Conservation (phyloP, 1,140 invertebrate genomes). For the Drosophila dunni region DNA sequence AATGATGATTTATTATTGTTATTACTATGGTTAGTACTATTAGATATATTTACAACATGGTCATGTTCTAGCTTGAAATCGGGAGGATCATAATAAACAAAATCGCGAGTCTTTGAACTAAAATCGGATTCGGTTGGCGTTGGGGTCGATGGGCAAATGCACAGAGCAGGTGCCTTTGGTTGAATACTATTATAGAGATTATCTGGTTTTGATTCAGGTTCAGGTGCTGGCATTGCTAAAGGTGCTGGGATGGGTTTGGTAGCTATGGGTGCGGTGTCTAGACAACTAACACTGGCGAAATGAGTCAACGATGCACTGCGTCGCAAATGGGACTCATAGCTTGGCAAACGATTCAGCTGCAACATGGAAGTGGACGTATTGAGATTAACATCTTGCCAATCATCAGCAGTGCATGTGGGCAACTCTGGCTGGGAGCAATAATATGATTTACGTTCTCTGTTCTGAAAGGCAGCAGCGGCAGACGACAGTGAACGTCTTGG, state of each 20-base stretch:
- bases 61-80: constrained; percentile 48
- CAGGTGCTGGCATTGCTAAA: constrained; percentile 1
- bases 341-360: constrained; percentile 63
- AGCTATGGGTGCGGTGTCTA: constrained; percentile 26
- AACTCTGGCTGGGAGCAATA: constrained; percentile 78
- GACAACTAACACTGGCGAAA: constrained; percentile 30
- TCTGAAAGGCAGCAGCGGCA: constrained; percentile 41
- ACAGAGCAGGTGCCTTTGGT: constrained; percentile 61
- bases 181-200: constrained; percentile 29
- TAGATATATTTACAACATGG: constrained; percentile 76
- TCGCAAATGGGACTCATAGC: constrained; percentile 43
- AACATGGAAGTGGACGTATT: constrained; percentile 62
- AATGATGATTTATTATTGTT: constrained; percentile 81
- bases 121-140: constrained; percentile 73
- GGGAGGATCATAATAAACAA: constrained; percentile 36
- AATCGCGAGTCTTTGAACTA: constrained; percentile 41
- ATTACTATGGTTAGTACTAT: constrained; percentile 83
- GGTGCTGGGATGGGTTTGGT: not conserved
- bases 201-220: not conserved
- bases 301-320: constrained; percentile 47
- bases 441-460: constrained; percentile 63
- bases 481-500: constrained; percentile 35
- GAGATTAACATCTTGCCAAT: constrained; percentile 33
- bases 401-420: constrained; percentile 44
- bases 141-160: constrained; percentile 77